Percentiles rank a stretch among this genome's conserved stretches.
phyloP scores from a whole-genome alignment of 2,113 vertebrate genomes.

The Catharus bicknelli region DNA sequence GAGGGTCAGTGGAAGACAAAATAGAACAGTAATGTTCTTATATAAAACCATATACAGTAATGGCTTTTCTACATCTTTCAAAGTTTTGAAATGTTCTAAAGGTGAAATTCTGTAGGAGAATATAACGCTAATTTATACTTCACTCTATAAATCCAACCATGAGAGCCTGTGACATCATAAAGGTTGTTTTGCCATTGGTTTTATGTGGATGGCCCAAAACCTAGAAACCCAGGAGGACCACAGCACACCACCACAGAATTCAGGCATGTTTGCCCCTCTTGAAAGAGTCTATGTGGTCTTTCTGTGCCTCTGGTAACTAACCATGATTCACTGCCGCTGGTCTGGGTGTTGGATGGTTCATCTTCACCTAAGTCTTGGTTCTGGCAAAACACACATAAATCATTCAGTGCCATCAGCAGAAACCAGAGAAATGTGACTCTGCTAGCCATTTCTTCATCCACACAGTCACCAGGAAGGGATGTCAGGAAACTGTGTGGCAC shows the following conservation, averaged over 20 bases:
- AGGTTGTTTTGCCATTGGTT: background rate
- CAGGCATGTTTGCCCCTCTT: background rate
- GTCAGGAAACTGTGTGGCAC: conserved; percentile 9
- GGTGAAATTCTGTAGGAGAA: background rate
- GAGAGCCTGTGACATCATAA: background rate
- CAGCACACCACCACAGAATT: background rate
- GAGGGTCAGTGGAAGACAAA: background rate
- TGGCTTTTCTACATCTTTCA: background rate
- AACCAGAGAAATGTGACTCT: background rate
- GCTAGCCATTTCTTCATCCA: background rate
- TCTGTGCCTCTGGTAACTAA: background rate
- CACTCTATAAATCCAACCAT: background rate
- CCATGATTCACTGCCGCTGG: background rate
- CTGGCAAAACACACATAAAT: background rate
- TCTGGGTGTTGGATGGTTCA: background rate
- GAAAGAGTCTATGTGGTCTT: background rate
- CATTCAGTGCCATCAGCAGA: background rate
- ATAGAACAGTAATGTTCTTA: background rate
- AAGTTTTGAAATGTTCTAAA: background rate
- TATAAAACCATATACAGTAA: background rate
- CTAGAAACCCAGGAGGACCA: background rate
- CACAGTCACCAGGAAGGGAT: background rate
- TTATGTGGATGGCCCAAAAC: background rate
- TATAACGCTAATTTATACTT: background rate
- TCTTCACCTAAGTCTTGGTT: background rate